Evolutionary conservation across 2,113 vertebrate genomes (phyloP).

Genomic region (Festucalex cinctus): DNA sequence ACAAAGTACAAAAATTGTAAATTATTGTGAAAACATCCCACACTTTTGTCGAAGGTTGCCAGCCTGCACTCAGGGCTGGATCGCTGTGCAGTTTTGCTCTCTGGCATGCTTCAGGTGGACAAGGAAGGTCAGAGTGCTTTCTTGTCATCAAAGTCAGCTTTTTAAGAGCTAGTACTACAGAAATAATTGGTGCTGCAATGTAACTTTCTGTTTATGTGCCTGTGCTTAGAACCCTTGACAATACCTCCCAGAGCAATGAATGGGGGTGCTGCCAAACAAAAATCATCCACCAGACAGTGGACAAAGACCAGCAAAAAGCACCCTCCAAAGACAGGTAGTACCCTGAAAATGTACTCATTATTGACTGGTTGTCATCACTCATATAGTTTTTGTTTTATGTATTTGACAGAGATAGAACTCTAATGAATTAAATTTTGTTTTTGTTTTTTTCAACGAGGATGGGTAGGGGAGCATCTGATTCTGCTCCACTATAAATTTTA

Average conservation of each 20-base stretch:
- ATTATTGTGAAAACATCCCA: background rate
- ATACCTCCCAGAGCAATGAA: slow-evolving; percentile 49
- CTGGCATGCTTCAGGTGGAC: slow-evolving; percentile 79
- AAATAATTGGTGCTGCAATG: background rate
- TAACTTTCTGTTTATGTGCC: slow-evolving; percentile 6
- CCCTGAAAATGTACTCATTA: background rate
- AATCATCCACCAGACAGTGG: slow-evolving; percentile 10
- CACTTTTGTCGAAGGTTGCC: slow-evolving; percentile 71
- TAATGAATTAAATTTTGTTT: too few relatives aligned
- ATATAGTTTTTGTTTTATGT: background rate
- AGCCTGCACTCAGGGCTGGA: slow-evolving; percentile 77
- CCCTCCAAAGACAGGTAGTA: slow-evolving; percentile 38
- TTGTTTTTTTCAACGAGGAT: too few relatives aligned
- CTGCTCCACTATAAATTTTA: too few relatives aligned
- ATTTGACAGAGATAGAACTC: too few relatives aligned
- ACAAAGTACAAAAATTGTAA: background rate
- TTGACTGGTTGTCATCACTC: background rate
- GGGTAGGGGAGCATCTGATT: too few relatives aligned
- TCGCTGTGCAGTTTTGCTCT: slow-evolving; percentile 83
- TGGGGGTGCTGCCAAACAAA: slow-evolving; percentile 22
- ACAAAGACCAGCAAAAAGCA: slow-evolving; percentile 65
- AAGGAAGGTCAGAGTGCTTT: slow-evolving; percentile 63
- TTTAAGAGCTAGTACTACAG: background rate
- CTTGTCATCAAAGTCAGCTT: background rate
- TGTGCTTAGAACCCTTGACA: slow-evolving; percentile 46